A percentile compares a stretch with the other conserved stretches of the same genome.
phyloP scores from a whole-genome alignment of 1,140 invertebrate genomes.

The Ridgeia piscesae region DNA sequence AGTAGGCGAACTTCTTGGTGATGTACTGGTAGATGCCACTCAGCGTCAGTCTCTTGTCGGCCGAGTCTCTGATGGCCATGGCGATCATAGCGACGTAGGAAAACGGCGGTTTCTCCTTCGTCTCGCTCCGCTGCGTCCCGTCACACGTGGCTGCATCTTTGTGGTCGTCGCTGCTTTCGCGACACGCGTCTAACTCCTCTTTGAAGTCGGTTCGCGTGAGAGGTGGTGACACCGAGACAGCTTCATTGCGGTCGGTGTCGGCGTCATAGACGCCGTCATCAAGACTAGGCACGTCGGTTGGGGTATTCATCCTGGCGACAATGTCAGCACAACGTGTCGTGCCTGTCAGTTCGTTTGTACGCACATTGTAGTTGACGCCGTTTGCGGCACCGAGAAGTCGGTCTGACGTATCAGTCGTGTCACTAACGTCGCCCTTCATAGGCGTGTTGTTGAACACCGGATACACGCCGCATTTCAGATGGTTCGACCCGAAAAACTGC shows the following conservation, averaged over 20 bases:
- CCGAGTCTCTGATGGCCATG: slow-evolving; percentile 74
- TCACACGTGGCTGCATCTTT: slow-evolving; percentile 43
- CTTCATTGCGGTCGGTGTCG: neutral
- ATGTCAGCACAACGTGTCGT: neutral
- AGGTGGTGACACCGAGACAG: neutral
- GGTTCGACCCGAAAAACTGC: slow-evolving; percentile 3
- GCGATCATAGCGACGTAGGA: slow-evolving; percentile 83
- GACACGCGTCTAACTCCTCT: neutral
- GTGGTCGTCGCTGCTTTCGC: neutral
- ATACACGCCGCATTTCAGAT: neutral
- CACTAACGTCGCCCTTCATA: neutral
- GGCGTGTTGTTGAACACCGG: neutral
- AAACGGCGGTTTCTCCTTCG: slow-evolving; percentile 65
- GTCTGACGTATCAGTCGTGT: neutral
- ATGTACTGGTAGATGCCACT: slow-evolving; percentile 99
- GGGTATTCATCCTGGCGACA: neutral
- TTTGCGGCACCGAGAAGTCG: neutral
- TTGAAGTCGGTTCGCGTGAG: neutral
- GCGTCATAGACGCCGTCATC: neutral
- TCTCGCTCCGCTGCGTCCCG: slow-evolving; percentile 45
- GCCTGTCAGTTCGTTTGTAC: neutral
- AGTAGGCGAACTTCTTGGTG: slow-evolving; percentile 97
- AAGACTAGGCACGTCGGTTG: neutral
- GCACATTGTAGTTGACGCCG: neutral
- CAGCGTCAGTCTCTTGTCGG: slow-evolving; percentile 69